phyloP scores from a whole-genome alignment of 2,888 invertebrate genomes.

The Cistogaster globosa region DNA sequence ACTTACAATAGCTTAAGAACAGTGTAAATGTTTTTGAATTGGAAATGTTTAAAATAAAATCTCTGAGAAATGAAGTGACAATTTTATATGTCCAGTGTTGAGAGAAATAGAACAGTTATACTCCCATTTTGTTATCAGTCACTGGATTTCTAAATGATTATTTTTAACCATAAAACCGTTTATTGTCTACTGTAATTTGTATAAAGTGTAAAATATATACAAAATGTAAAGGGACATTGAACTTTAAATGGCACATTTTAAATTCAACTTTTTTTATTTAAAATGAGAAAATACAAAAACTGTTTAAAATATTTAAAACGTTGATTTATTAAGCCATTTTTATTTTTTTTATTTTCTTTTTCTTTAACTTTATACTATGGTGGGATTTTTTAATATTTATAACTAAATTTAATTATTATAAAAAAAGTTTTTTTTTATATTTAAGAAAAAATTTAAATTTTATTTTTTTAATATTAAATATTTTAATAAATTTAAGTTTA shows the following conservation, averaged over 20 bases:
- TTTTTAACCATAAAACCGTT: no score
- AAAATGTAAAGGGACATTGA: slow-evolving; percentile 61
- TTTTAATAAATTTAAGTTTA: slow-evolving; percentile 22
- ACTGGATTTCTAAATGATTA: no score
- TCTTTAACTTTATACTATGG: slow-evolving; percentile 14
- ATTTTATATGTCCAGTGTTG: no score
- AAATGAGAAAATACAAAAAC: not conserved
- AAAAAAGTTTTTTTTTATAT: not conserved
- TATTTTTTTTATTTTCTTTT: not conserved
- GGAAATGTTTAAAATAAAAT: no score
- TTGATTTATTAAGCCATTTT: not conserved
- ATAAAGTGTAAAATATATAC: not conserved
- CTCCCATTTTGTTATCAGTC: no score
- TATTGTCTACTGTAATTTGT: not conserved
- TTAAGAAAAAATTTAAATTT: not conserved
- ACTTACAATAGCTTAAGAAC: no score
- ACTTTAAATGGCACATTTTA: slow-evolving; percentile 54
- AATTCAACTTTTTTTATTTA: not conserved
- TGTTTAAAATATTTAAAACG: not conserved
- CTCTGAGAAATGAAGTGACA: no score
- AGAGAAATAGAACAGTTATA: no score
- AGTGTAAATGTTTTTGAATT: no score
- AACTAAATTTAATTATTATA: not conserved
- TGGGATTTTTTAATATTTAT: slow-evolving; percentile 31
- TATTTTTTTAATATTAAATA: slow-evolving; percentile 21